Evolutionary conservation across 2,888 invertebrate genomes (phyloP).

Genomic region (Drosophila mimica): DNA sequence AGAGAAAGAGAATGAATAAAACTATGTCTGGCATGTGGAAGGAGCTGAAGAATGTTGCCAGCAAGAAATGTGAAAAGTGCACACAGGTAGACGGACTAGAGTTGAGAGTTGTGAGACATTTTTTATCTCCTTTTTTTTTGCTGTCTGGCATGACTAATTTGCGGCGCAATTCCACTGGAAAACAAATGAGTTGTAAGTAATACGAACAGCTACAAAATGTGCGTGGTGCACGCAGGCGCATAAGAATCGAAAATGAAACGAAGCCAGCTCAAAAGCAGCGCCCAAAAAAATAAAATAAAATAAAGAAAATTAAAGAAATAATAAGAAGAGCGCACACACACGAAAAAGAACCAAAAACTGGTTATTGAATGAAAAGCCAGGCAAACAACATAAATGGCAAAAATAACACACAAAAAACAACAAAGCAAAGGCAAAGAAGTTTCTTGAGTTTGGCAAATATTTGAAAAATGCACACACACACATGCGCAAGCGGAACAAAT

Average conservation of each 20-base stretch:
- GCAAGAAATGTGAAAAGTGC: slow-evolving; percentile 52
- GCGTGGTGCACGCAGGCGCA: slow-evolving; percentile 67
- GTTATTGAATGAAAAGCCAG: slow-evolving; percentile 80
- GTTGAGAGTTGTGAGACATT: slow-evolving; percentile 18
- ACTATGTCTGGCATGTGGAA: slow-evolving; percentile 53
- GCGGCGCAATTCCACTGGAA: slow-evolving; percentile 52
- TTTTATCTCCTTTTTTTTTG: slow-evolving; percentile 30
- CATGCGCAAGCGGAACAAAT: slow-evolving; percentile 32
- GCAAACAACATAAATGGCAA: slow-evolving; percentile 62
- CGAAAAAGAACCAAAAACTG: slow-evolving; percentile 67
- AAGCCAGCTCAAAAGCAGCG: slow-evolving; percentile 37
- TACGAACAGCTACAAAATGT: slow-evolving; percentile 37
- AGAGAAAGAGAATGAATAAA: not conserved
- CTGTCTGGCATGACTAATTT: slow-evolving; percentile 73
- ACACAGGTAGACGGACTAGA: slow-evolving; percentile 32
- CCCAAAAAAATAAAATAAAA: slow-evolving; percentile 46
- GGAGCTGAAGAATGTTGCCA: slow-evolving; percentile 39
- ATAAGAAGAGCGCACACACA: slow-evolving; percentile 57
- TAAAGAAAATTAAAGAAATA: slow-evolving; percentile 33
- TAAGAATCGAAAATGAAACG: slow-evolving; percentile 29
- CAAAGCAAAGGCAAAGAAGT: slow-evolving; percentile 66
- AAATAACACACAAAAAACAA: slow-evolving; percentile 39
- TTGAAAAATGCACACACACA: slow-evolving; percentile 67
- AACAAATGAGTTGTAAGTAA: slow-evolving; percentile 39
- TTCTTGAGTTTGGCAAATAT: slow-evolving; percentile 70